Evolutionary conservation across 1,140 invertebrate species (phyloP).

Genomic region (Meloidogyne floridensis): DNA sequence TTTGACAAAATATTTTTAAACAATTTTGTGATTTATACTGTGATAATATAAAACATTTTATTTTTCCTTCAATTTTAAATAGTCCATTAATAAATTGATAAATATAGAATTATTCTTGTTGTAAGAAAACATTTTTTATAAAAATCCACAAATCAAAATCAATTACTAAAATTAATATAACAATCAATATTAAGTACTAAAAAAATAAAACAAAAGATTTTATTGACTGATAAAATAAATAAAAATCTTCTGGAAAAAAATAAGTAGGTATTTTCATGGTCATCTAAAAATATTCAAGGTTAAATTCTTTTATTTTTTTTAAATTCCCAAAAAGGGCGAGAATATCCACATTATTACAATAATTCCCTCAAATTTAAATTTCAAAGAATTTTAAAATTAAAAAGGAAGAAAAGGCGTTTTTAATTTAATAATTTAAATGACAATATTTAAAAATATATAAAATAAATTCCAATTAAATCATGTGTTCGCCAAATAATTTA

Average conservation of each 20-base stretch:
- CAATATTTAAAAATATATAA: not conserved
- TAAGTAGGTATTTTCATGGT: not conserved
- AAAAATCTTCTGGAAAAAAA: not conserved
- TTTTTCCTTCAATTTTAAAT: no score
- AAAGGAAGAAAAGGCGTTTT: not conserved
- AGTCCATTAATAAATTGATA: no score
- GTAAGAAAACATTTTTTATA: no score
- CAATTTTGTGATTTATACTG: no score
- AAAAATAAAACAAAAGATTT: no score
- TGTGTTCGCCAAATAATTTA: constrained; percentile 10
- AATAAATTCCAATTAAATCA: not conserved
- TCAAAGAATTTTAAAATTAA: not conserved
- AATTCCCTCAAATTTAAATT: not conserved
- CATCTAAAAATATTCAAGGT: constrained; percentile 4
- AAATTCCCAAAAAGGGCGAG: not conserved
- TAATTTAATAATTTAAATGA: not conserved
- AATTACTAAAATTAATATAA: no score
- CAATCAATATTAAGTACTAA: no score
- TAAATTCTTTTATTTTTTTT: constrained; percentile 1
- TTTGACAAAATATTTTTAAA: no score
- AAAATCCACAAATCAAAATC: no score
- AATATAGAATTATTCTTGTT: no score
- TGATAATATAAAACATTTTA: no score
- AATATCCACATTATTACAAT: not conserved
- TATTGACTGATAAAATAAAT: not conserved